Base-by-base conservation (phyloP, 2,888 invertebrate species). In the Orthosia incerta region DNA sequence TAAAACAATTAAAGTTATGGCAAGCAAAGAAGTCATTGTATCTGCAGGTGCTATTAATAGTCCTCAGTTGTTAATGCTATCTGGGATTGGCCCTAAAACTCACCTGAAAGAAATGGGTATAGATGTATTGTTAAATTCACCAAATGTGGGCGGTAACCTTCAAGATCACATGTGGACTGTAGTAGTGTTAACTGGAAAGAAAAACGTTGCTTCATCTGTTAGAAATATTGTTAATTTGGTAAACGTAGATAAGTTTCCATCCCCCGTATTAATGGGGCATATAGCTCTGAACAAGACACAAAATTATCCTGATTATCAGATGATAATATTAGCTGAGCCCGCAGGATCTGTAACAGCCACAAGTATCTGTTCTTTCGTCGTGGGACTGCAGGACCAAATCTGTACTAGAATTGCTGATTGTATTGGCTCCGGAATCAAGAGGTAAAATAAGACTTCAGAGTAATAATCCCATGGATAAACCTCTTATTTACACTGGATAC, bases 401-500 rank as follows among this genome's bases (percentile, higher is more conserved):
- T 81, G 83, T 60, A 81, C 73, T 82, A 39, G 16, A 53, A 53
- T 64, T 11, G 64, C 51, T 20, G 20, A 57, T n/a, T 20, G 15
- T 70, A 51, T 20, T 73, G 15, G 16, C 70, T 88, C 97, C 97
- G 0, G 87, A 93, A 76, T 97, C 97, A 0, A 93, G 90, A 39
- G 97, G 97, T 5, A 80, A 87, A 16, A 85, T 98, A 2, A 91
- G 93, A 20, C 89, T 98, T 3, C 92, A 92, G 59, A 97, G 96
- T 11, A 80, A 86, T 0, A 91, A 97, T 86, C 97, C 97, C 0
- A 82, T 88, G 3, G 96, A 97, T 4, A 91, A 94, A 51, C 98
- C 97, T 0, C 84, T 95, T 45, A 96, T 98, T 26, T 93, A 96
- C 69, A 93, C 97, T 0, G 97, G 97, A 75, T 97, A 97, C 86